A percentile compares a stretch with the other conserved stretches of the same genome.
phyloP scores from a whole-genome alignment of 1,140 invertebrate species.

The Orchestia grillus region DNA sequence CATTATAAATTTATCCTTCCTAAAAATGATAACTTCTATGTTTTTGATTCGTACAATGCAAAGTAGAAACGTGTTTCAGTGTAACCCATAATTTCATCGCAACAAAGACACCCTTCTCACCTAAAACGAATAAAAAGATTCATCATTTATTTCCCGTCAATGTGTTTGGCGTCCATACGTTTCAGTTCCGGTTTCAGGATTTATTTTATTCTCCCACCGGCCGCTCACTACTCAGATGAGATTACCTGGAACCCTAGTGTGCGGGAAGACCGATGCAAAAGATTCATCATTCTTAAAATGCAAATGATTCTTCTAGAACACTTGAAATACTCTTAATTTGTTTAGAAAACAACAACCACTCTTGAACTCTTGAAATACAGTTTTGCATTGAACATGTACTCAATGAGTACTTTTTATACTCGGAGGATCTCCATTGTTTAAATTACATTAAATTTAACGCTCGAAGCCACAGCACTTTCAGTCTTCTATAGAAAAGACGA shows the following conservation, averaged over 20 bases:
- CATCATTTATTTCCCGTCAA: neutral
- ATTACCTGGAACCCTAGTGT: neutral
- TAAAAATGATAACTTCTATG: neutral
- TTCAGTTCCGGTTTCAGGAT: neutral
- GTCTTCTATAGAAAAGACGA: neutral
- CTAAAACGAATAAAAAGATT: neutral
- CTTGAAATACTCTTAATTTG: neutral
- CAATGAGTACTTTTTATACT: neutral
- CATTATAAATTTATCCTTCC: neutral
- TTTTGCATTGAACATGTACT: neutral
- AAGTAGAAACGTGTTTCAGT: neutral
- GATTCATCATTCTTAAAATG: neutral
- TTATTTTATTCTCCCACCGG: neutral
- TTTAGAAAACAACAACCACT: neutral
- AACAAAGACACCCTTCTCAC: neutral
- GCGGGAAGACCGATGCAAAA: neutral
- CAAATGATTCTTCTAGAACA: neutral
- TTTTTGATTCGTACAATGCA: neutral
- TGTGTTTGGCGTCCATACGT: neutral
- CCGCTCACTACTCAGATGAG: neutral
- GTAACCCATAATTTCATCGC: neutral
- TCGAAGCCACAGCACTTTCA: neutral
- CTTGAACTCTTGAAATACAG: neutral
- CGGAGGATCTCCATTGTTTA: neutral
- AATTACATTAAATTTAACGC: constrained; percentile 1